phyloP scores from a whole-genome alignment of 2,797 vertebrate species.

The Lagorchestes hirsutus region DNA sequence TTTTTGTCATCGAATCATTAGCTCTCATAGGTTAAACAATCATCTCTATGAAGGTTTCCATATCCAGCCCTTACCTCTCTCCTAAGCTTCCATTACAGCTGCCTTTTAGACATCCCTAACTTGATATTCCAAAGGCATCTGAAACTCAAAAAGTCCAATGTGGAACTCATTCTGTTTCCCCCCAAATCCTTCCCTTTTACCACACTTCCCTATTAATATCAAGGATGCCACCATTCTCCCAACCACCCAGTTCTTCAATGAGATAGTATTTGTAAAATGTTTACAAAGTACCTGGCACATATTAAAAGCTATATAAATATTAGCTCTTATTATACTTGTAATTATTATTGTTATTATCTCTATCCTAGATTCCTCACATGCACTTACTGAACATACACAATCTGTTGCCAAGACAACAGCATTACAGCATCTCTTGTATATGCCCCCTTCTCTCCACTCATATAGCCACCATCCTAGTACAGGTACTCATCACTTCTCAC shows the following conservation, averaged over 20 bases:
- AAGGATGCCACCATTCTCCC: background rate
- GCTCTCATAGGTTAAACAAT: background rate
- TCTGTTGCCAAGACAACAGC: background rate
- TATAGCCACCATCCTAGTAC: background rate
- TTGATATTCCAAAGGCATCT: background rate
- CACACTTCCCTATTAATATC: background rate
- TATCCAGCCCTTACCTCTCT: background rate
- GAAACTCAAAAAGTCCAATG: background rate
- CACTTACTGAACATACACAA: background rate
- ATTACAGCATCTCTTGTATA: background rate
- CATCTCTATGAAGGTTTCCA: background rate
- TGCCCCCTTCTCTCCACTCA: background rate
- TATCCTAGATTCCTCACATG: background rate
- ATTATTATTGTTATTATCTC: background rate
- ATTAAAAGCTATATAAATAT: background rate
- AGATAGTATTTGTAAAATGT: background rate
- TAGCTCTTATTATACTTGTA: background rate
- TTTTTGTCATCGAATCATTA: background rate
- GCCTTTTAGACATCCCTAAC: background rate
- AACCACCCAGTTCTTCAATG: background rate
- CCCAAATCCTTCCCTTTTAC: background rate
- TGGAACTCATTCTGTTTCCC: background rate
- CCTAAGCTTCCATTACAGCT: background rate
- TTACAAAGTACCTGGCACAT: background rate
- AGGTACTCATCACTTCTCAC: background rate